These are phyloP conservation scores for Polydrusus cervinus DNA, from an alignment of 2,888 invertebrate species.

Conservation along the genomic window DNA sequence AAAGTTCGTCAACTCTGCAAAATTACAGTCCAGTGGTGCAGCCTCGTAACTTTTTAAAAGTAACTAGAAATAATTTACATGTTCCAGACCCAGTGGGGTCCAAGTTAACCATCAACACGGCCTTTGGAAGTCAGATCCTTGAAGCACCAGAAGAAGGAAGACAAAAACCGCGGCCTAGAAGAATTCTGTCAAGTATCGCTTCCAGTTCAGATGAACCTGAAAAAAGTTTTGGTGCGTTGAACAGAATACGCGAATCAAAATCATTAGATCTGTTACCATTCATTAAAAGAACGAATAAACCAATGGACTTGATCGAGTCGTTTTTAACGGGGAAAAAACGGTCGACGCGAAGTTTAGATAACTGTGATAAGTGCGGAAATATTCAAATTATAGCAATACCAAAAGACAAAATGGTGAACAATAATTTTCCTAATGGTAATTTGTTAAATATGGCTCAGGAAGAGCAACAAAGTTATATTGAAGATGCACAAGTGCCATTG, in stretches of 20 bases:
- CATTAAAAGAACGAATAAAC: slow-evolving; percentile 48
- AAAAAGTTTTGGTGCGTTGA: slow-evolving; percentile 65
- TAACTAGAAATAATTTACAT: slow-evolving; percentile 69
- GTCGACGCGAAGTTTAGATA: slow-evolving; percentile 71
- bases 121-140: slow-evolving; percentile 68
- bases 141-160: slow-evolving; percentile 61
- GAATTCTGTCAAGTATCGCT: slow-evolving; percentile 77
- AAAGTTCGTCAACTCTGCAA: slow-evolving; percentile 75
- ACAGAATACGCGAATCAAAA: slow-evolving; percentile 76
- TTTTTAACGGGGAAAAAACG: slow-evolving; percentile 58
- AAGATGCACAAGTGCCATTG: slow-evolving; percentile 69
- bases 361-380: slow-evolving; percentile 71
- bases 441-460: slow-evolving; percentile 68
- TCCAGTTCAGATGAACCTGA: slow-evolving; percentile 76
- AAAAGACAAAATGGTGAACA: slow-evolving; percentile 72
- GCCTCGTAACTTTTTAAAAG: slow-evolving; percentile 66
- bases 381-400: slow-evolving; percentile 70
- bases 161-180: slow-evolving; percentile 56
- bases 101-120: slow-evolving; percentile 71
- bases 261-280: slow-evolving; percentile 79
- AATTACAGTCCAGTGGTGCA: slow-evolving; percentile 72
- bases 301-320: slow-evolving; percentile 56
- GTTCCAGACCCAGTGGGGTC: slow-evolving; percentile 73
- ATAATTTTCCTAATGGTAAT: slow-evolving; percentile 75
- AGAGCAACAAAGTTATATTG: slow-evolving; percentile 62